Evolutionary conservation across 2,113 vertebrate genomes (phyloP).

Genomic region (Prolemur simus): DNA sequence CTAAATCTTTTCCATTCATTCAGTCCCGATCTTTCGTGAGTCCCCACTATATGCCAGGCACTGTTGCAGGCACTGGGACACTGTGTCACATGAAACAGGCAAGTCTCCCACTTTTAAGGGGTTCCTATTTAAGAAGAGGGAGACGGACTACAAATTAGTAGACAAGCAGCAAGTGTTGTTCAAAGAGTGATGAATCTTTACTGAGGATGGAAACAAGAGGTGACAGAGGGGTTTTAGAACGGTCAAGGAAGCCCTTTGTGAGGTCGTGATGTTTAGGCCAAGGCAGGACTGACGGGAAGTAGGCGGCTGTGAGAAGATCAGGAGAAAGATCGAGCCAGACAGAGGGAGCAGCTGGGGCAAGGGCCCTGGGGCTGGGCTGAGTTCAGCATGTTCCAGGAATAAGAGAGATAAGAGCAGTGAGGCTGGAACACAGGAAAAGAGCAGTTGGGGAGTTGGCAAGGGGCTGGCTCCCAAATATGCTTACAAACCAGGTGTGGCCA

Average conservation of each 20-base stretch:
- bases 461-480: not conserved
- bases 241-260: not conserved
- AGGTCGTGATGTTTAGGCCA: not conserved
- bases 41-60: accelerated
- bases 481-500: not conserved
- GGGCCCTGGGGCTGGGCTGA: not conserved
- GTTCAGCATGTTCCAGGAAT: not conserved
- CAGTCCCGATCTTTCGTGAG: not conserved
- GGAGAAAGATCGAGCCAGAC: not conserved
- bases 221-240: not conserved
- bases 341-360: not conserved
- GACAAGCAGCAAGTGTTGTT: not conserved
- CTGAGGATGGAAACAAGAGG: not conserved
- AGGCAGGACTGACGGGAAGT: not conserved
- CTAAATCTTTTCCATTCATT: not conserved
- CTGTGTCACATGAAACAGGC: not conserved
- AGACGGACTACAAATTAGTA: not conserved
- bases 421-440: not conserved
- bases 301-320: not conserved
- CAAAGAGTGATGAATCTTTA: not conserved
- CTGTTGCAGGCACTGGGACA: not conserved
- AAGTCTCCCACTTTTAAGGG: not conserved
- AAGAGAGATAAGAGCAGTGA: not conserved
- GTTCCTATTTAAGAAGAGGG: not conserved
- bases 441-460: not conserved